Evolutionary conservation across 2,797 vertebrate genomes (phyloP).

Genomic region (Falco biarmicus): DNA sequence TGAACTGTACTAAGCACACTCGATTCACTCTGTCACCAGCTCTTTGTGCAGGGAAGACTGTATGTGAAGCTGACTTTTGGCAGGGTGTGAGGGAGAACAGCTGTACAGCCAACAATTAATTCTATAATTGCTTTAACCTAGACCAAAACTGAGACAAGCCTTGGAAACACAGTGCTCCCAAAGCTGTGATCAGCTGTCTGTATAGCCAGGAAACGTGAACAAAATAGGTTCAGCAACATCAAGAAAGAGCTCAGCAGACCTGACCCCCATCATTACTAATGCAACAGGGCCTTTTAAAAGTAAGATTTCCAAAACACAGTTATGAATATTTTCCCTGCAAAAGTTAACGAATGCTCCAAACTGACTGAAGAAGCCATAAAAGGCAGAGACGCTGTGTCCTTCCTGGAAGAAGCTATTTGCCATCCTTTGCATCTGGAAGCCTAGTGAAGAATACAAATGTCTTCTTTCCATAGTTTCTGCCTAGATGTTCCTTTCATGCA

Average conservation of each 20-base stretch:
- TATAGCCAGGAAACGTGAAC: background rate
- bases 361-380: background rate
- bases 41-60: background rate
- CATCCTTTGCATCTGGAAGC: background rate
- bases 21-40: conserved; percentile 17
- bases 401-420: background rate
- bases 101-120: conserved; percentile 44
- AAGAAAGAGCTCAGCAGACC: background rate
- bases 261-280: background rate
- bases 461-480: background rate
- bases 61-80: background rate
- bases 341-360: background rate
- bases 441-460: background rate
- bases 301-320: background rate
- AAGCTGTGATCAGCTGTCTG: background rate
- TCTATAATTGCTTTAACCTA: conserved; percentile 48
- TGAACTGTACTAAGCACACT: background rate
- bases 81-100: background rate
- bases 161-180: background rate
- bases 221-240: background rate
- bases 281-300: background rate
- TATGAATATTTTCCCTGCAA: background rate
- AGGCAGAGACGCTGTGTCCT: background rate
- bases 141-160: conserved; percentile 7
- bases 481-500: background rate